A percentile compares a stretch with the other conserved stretches of the same genome.
Conservation (phyloP, 2,888 invertebrate genomes). For the Orthosia gothica region DNA sequence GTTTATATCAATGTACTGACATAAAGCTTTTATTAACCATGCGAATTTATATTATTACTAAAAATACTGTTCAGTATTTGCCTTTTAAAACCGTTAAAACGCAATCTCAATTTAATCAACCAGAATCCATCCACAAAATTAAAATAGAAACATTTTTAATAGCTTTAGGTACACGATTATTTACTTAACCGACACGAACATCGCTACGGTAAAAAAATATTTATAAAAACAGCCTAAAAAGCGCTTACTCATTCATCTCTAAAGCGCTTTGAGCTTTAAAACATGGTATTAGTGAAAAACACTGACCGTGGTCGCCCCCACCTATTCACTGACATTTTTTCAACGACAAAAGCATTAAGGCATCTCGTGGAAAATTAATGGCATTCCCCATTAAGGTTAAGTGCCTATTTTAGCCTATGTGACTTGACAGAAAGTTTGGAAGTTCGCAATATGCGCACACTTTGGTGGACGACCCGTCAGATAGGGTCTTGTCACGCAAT, state of each 20-base stretch:
- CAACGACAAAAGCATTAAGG: constrained; percentile 84
- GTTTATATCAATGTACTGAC: no score
- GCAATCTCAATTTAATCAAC: constrained; percentile 8
- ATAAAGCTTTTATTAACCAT: neutral
- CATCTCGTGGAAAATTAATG: constrained; percentile 86
- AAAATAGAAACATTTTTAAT: neutral
- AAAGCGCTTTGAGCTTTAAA: constrained; percentile 56
- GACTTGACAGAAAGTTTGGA: constrained; percentile 84
- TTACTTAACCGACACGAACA: constrained; percentile 64
- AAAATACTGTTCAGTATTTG: neutral
- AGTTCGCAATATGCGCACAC: constrained; percentile 74
- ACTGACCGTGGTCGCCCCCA: constrained; percentile 71
- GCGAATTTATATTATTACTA: neutral
- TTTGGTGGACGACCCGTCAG: constrained; percentile 69
- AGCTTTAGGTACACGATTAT: constrained; percentile 39
- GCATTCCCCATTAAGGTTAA: constrained; percentile 85
- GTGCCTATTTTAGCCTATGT: constrained; percentile 86
- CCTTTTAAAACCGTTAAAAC: constrained; percentile 1
- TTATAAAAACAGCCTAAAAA: constrained; percentile 62
- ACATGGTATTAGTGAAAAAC: constrained; percentile 73
- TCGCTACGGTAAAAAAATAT: constrained; percentile 61
- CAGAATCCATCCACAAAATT: constrained; percentile 10
- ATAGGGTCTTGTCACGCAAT: constrained; percentile 62
- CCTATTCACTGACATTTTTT: constrained; percentile 80
- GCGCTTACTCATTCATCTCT: constrained; percentile 70